phyloP scores from a whole-genome alignment of 2,797 vertebrate species.

The Tragelaphus eurycerus region DNA sequence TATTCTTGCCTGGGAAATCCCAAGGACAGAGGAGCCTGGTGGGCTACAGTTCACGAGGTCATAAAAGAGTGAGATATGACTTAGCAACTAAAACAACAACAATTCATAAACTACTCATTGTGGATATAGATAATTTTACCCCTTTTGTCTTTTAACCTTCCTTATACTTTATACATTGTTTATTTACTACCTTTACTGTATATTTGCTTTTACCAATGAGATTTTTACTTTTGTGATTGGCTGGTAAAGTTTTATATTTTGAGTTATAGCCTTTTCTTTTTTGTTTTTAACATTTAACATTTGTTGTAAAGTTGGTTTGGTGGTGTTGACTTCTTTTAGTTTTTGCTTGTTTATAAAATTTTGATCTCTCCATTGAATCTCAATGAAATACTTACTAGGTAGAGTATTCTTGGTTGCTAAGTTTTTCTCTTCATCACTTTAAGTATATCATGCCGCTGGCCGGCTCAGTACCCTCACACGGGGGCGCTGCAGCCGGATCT shows the following conservation, averaged over 20 bases:
- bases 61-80: neutral
- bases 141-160: neutral
- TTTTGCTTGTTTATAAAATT: neutral
- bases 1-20: neutral
- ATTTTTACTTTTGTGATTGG: neutral
- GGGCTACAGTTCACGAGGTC: neutral
- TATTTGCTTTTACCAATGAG: neutral
- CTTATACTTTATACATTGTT: neutral
- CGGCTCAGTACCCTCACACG: no score
- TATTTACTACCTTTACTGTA: neutral
- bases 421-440: neutral
- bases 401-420: neutral
- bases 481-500: no score
- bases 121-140: neutral
- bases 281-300: neutral
- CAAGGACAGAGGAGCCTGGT: neutral
- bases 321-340: neutral
- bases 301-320: neutral
- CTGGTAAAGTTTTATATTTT: neutral
- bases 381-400: neutral
- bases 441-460: no score
- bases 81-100: neutral
- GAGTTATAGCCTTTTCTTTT: neutral
- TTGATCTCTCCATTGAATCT: neutral
- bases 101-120: neutral